Evolutionary conservation across 2,888 invertebrate genomes (phyloP).

Genomic region (Drosophila monieri): DNA sequence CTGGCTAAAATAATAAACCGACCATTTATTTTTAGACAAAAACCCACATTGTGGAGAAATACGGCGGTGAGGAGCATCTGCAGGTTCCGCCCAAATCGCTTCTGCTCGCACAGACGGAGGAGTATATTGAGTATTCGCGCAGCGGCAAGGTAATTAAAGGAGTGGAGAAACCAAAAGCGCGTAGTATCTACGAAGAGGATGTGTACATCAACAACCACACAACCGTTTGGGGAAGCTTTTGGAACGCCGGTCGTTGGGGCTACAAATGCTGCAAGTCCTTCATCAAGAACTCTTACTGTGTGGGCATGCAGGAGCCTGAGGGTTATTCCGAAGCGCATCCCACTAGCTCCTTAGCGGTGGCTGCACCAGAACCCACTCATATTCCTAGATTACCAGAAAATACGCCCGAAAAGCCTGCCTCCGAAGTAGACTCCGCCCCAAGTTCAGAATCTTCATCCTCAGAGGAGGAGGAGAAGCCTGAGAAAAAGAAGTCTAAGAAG

Average conservation of each 20-base stretch:
- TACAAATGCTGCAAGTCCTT: conserved; percentile 97
- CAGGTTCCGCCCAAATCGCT: conserved; percentile 94
- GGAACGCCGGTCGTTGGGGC: conserved; percentile 97
- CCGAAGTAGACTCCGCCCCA: conserved; percentile 37
- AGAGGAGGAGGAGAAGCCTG: conserved; percentile 46
- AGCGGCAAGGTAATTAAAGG: conserved; percentile 95
- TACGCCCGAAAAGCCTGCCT: conserved; percentile 82
- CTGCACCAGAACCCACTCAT: conserved; percentile 28
- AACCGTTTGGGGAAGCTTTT: conserved; percentile 97
- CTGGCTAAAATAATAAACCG: background rate
- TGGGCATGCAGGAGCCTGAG: conserved; percentile 74
- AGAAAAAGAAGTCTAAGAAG: conserved; percentile 72
- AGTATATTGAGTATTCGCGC: conserved; percentile 97
- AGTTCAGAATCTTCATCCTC: conserved; percentile 55
- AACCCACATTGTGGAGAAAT: conserved; percentile 93
- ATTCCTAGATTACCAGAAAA: conserved; percentile 40
- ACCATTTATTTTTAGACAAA: conserved; percentile 86
- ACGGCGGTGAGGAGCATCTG: conserved; percentile 97
- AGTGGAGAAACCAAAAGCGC: conserved; percentile 93
- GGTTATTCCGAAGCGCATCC: conserved; percentile 54
- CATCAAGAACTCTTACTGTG: conserved; percentile 85
- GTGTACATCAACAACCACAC: conserved; percentile 96
- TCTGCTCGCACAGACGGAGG: conserved; percentile 95
- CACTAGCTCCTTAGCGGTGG: conserved; percentile 15
- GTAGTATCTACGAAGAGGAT: conserved; percentile 97